A percentile compares a stretch with the other conserved stretches of the same genome.
These are phyloP conservation scores for Lamellibrachia satsuma DNA, from an alignment of 2,888 invertebrate genomes.

Conservation along the genomic window DNA sequence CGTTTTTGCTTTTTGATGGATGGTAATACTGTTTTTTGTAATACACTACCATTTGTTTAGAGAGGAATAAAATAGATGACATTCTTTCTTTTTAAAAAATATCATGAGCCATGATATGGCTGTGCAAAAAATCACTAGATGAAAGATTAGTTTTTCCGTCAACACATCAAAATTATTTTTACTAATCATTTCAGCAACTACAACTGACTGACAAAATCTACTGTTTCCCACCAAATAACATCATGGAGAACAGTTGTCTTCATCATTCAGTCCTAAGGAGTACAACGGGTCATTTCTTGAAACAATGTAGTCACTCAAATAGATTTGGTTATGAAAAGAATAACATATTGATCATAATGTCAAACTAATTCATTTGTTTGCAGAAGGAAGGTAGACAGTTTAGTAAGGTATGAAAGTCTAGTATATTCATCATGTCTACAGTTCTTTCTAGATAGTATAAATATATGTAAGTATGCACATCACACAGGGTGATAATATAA, in stretches of 20 bases:
- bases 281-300: too few species aligned
- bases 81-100: background rate
- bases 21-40: background rate
- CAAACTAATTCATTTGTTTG: background rate
- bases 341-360: background rate
- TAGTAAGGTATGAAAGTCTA: background rate
- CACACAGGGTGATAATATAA: background rate
- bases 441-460: background rate
- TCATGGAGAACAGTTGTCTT: too few species aligned
- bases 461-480: background rate
- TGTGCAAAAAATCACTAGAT: background rate
- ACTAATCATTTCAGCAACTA: background rate
- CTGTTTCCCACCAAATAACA: too few species aligned
- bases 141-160: background rate
- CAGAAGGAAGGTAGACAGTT: background rate
- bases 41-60: background rate
- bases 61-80: background rate
- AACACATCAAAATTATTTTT: background rate
- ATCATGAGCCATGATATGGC: background rate
- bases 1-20: background rate
- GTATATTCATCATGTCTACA: background rate
- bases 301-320: too few species aligned
- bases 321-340: too few species aligned
- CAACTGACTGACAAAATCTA: too few species aligned
- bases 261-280: too few species aligned